These are phyloP conservation scores for Drusus annulatus DNA, from an alignment of 1,140 invertebrate species.

Conservation along the genomic window DNA sequence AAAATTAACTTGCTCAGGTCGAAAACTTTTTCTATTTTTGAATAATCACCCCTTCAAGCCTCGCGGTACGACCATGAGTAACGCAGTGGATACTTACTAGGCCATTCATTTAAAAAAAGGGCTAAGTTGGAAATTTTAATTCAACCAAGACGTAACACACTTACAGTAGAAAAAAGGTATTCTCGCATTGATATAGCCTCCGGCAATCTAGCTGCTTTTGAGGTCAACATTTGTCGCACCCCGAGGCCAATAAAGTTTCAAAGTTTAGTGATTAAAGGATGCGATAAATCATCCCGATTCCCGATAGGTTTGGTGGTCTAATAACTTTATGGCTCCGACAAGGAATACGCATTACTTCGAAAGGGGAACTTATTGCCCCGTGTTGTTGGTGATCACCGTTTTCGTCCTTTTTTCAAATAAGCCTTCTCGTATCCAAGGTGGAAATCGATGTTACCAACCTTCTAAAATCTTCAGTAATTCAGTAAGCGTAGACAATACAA, in stretches of 20 bases:
- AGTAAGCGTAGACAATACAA: no score
- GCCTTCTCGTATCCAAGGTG: background rate
- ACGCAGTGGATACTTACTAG: no score
- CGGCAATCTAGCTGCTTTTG: slow-evolving; percentile 33
- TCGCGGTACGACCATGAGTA: no score
- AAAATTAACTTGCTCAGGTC: no score
- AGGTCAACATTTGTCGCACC: slow-evolving; percentile 58
- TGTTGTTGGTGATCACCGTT: slow-evolving; percentile 20
- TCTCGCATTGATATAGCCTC: slow-evolving; percentile 1
- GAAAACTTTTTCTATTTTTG: no score
- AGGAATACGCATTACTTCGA: slow-evolving; percentile 57
- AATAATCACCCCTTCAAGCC: no score
- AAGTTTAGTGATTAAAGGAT: slow-evolving; percentile 59
- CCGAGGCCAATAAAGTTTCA: slow-evolving; percentile 53
- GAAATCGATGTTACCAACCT: background rate
- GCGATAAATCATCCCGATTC: slow-evolving; percentile 56
- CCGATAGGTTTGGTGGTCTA: slow-evolving; percentile 57
- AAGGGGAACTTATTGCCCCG: slow-evolving; percentile 39
- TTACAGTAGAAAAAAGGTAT: background rate
- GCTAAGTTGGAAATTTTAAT: no score
- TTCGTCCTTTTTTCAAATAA: background rate
- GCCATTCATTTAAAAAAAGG: no score
- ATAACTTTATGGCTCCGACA: slow-evolving; percentile 56
- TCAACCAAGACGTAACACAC: no score
- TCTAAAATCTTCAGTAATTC: no score